Percentiles rank a stretch among this genome's conserved stretches.
phyloP scores from a whole-genome alignment of 2,113 vertebrate species.

The Phyllostomus hastatus region DNA sequence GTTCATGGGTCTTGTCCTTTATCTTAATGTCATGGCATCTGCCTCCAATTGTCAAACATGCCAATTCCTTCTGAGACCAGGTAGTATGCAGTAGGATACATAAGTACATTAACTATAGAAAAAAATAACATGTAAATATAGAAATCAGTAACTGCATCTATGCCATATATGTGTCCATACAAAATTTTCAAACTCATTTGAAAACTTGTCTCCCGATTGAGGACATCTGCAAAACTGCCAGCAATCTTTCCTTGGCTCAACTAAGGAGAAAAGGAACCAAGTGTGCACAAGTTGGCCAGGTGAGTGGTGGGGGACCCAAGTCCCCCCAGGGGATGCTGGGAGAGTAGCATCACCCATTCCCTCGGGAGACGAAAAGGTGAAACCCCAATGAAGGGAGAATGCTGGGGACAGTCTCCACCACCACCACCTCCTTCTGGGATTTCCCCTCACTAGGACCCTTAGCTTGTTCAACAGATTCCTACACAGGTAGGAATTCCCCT shows the following conservation, averaged over 20 bases:
- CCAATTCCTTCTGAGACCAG: neutral
- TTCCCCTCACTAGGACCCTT: neutral
- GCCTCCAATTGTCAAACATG: neutral
- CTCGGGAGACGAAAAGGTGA: neutral
- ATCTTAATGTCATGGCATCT: neutral
- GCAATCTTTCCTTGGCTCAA: neutral
- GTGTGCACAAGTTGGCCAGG: no score
- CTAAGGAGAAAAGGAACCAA: neutral
- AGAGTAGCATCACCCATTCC: neutral
- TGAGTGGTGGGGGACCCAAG: neutral
- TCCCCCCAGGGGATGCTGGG: neutral
- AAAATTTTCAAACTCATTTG: neutral
- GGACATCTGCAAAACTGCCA: neutral
- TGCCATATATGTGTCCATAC: neutral
- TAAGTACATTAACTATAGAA: neutral
- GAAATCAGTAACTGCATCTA: neutral
- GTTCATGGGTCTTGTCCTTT: neutral
- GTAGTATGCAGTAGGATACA: neutral
- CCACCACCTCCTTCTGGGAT: neutral
- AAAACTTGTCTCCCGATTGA: neutral
- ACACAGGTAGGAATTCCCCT: neutral
- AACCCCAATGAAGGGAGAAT: neutral
- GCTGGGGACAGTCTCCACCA: neutral
- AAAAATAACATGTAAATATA: conserved; percentile 1
- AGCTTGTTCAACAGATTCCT: neutral